phyloP scores from a whole-genome alignment of 2,888 invertebrate species.

The Patella pellucida region DNA sequence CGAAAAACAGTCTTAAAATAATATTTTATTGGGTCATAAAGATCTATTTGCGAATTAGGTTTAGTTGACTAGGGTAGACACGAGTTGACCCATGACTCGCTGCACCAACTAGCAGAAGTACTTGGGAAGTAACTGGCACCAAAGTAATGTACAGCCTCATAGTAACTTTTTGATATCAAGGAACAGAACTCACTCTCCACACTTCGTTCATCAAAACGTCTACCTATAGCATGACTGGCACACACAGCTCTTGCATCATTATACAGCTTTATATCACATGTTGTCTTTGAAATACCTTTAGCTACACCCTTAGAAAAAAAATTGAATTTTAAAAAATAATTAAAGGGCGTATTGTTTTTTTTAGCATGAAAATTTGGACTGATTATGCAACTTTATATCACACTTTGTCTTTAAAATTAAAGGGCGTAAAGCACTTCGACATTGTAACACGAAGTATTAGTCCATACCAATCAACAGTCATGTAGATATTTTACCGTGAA shows the following conservation, averaged over 20 bases:
- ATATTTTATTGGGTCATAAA: no score
- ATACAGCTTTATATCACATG: constrained; percentile 17
- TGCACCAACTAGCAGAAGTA: constrained; percentile 5
- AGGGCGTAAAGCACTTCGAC: no score
- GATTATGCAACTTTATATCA: constrained; percentile 12
- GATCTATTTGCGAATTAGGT: no score
- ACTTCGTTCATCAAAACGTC: constrained; percentile 1
- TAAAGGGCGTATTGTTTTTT: no score
- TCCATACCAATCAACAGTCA: no score
- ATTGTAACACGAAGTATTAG: no score
- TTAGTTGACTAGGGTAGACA: constrained; percentile 12
- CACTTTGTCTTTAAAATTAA: background rate
- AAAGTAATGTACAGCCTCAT: constrained; percentile 12
- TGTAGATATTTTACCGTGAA: no score
- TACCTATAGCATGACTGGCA: constrained; percentile 1
- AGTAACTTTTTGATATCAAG: constrained; percentile 9
- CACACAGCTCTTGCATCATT: background rate
- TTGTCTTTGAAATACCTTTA: background rate
- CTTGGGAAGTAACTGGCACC: constrained; percentile 8
- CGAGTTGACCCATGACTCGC: constrained; percentile 12
- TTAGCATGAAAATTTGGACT: background rate
- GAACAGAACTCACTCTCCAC: constrained; percentile 12
- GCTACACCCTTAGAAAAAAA: background rate
- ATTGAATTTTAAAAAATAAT: no score
- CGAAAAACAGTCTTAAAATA: no score